Evolutionary conservation across 2,888 invertebrate species (phyloP).

Genomic region (Litoditis marina): DNA sequence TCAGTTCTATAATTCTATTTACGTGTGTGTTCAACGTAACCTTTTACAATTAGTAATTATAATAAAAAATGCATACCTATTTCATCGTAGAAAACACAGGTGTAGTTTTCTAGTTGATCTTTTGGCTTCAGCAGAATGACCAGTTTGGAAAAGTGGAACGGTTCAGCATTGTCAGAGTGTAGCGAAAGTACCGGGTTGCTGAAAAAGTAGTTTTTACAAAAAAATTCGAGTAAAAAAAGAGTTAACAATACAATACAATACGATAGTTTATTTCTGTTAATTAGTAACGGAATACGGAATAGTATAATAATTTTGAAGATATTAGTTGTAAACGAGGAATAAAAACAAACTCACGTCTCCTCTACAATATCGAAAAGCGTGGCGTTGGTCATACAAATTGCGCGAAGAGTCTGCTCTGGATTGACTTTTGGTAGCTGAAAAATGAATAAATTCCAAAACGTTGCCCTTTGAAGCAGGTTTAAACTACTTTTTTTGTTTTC

Average conservation of each 20-base stretch:
- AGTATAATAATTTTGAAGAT: no score
- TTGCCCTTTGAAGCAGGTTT: no score
- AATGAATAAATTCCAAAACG: background rate
- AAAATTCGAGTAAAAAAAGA: no score
- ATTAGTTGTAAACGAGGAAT: no score
- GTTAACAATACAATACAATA: no score
- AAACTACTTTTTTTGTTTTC: no score
- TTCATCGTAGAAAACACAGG: conserved; percentile 55
- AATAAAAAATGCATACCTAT: conserved; percentile 30
- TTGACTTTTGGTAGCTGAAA: conserved; percentile 36
- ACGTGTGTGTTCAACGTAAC: no score
- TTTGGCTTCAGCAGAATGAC: conserved; percentile 42
- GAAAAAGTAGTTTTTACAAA: background rate
- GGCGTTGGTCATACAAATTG: conserved; percentile 37
- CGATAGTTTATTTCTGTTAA: no score
- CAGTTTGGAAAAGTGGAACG: conserved; percentile 28
- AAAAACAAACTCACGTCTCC: conserved; percentile 23
- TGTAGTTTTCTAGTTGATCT: conserved; percentile 47
- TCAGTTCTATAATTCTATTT: no score
- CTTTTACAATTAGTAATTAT: no score
- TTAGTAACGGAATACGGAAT: no score
- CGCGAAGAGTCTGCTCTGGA: conserved; percentile 25
- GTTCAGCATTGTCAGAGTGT: conserved; percentile 32
- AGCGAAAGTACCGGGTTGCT: conserved; percentile 43
- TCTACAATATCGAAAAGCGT: conserved; percentile 35